Evolutionary conservation across 1,140 invertebrate species (phyloP), one percentile per base, ranked within the genome.

Genomic region (Drosophila pallidifrons): DNA sequence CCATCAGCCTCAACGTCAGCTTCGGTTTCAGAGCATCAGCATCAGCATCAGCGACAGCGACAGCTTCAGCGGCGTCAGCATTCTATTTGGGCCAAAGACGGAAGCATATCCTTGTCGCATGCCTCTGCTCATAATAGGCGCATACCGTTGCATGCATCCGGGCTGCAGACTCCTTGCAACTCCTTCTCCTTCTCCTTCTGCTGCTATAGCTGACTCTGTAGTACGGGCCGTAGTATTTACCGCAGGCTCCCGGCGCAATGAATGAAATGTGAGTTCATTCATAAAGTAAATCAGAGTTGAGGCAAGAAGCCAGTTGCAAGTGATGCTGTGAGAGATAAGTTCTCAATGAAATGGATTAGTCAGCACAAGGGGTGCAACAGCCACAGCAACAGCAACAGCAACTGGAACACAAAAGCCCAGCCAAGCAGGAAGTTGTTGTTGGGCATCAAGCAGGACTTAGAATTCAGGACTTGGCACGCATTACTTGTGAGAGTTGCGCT

Each of bases 341-440:
- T 70, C 77, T 88, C 85, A 88, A 88, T 88, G 83, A 88, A 88
- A 88, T 78, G 83, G 85, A 88, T 88, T 88, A 88, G 83, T 88
- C 83, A 82, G 83, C 83, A 88, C 16, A 63, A 45, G 61, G 38
- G 35, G 25, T 49, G 51, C 35, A 49, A 7, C 10, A 38, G 7
- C 30, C 1, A 2, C 5, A 10, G 16, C 7, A n/a, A 20, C 13
- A 58, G 51, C 30, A 52, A 8, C 8, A 47, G 55, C 41, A 32
- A 49, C 65, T 54, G 57, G 28, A 55, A 41, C 67, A 86, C 75
- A 86, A 86, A 85, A 75, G 52, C 67, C 54, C 63, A 81, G 71
- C 64, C 54, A 73, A 88, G 83, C 83, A 86, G 82, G 83, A 86
- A 86, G 82, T 73, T 69, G 68, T 57, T 61, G 68, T 59, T 32